Conservation (phyloP, 2,888 invertebrate genomes). For the Spilosoma lubricipeda region DNA sequence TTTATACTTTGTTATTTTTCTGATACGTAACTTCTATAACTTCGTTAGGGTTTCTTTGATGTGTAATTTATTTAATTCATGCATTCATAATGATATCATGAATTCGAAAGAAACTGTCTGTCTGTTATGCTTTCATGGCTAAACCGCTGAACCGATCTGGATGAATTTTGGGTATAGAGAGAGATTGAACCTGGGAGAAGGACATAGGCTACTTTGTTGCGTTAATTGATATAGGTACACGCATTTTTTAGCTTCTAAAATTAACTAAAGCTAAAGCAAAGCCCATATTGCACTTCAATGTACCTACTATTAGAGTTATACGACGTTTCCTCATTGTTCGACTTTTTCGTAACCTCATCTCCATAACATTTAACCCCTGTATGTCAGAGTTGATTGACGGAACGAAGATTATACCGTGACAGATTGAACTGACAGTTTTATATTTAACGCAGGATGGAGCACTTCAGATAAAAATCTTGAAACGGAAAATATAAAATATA, state of each 20-base stretch:
- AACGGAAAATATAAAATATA: neutral
- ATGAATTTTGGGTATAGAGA: neutral
- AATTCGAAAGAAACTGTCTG: too few species aligned
- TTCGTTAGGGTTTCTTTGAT: neutral
- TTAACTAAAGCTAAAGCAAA: neutral
- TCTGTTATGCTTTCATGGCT: too few species aligned
- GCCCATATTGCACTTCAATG: neutral
- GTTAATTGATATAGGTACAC: too few species aligned
- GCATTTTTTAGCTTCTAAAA: neutral
- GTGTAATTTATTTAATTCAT: too few species aligned
- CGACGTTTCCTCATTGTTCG: neutral
- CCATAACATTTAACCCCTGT: neutral
- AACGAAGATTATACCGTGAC: constrained; percentile 2
- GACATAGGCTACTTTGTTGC: too few species aligned
- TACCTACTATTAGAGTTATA: neutral
- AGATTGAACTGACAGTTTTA: constrained; percentile 1
- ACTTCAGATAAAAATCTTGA: neutral
- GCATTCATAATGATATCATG: too few species aligned
- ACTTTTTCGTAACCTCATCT: neutral
- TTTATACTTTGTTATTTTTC: neutral
- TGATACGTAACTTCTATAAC: neutral
- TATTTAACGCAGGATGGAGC: neutral
- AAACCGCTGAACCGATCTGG: too few species aligned
- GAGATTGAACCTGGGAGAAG: too few species aligned
- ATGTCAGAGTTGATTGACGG: neutral